These are phyloP conservation scores for Lates japonicus DNA, from an alignment of 2,797 vertebrate species.

Conservation along the genomic window DNA sequence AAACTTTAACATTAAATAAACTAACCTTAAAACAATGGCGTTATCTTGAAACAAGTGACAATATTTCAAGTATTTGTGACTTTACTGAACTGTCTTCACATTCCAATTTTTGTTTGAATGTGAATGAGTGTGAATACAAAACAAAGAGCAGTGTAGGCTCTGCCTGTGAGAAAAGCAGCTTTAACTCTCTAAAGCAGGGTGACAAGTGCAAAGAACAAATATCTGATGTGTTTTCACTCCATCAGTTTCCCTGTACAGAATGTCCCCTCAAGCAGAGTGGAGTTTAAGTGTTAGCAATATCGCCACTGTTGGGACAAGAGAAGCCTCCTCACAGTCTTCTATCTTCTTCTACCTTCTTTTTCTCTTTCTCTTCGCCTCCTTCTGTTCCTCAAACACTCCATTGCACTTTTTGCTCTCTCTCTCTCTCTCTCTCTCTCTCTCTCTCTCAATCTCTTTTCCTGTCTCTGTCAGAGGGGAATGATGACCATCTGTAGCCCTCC, in stretches of 20 bases:
- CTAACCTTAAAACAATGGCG: too few species aligned
- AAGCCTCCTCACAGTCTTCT: slow-evolving; percentile 48
- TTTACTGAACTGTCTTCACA: background rate
- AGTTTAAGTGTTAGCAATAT: slow-evolving; percentile 43
- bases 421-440: slow-evolving; percentile 3
- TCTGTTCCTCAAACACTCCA: slow-evolving; percentile 24
- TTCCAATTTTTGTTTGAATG: background rate
- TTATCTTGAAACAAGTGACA: background rate
- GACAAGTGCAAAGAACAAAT: slow-evolving; percentile 34
- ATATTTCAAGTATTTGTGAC: background rate
- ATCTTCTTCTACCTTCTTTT: slow-evolving; percentile 28
- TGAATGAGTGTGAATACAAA: background rate
- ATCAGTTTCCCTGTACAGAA: slow-evolving; percentile 51
- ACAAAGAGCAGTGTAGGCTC: background rate
- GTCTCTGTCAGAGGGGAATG: slow-evolving; percentile 75
- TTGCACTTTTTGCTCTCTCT: slow-evolving; percentile 16
- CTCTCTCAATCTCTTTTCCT: slow-evolving; percentile 62
- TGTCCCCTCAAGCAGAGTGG: slow-evolving; percentile 54
- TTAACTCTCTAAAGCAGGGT: slow-evolving; percentile 12
- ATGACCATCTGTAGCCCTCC: slow-evolving; percentile 78
- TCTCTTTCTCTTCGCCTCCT: background rate
- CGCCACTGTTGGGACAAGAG: slow-evolving; percentile 44
- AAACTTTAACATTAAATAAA: too few species aligned
- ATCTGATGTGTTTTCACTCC: slow-evolving; percentile 54
- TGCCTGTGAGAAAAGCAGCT: slow-evolving; percentile 4